phyloP scores from a whole-genome alignment of 2,797 vertebrate species.

The Enteromius mattozi region DNA sequence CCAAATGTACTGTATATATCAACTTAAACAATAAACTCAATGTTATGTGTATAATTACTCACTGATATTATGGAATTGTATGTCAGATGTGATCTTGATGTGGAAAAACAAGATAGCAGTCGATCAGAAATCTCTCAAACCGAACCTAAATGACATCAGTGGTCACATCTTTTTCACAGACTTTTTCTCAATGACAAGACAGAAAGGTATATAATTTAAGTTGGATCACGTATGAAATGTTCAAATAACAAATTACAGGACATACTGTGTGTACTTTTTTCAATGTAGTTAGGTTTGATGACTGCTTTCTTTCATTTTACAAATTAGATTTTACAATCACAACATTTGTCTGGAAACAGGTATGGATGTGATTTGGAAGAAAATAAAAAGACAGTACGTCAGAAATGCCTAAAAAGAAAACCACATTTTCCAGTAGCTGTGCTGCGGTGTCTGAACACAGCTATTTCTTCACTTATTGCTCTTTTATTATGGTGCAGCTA shows the following conservation, averaged over 20 bases:
- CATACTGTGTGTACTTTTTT: not conserved
- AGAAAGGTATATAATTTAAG: not conserved
- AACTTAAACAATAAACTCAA: not conserved
- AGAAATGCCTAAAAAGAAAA: not conserved
- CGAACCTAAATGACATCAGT: not conserved
- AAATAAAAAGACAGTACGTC: not conserved
- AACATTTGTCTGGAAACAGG: not conserved
- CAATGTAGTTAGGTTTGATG: not conserved
- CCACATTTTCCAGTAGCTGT: not conserved
- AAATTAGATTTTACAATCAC: not conserved
- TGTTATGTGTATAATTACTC: not conserved
- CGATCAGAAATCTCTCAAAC: not conserved
- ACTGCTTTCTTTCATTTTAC: not conserved
- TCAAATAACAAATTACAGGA: not conserved
- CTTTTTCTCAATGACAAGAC: not conserved
- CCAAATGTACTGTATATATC: too few relatives aligned
- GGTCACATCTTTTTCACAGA: not conserved
- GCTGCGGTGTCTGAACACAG: not conserved
- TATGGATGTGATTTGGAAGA: not conserved
- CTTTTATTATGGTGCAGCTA: not conserved
- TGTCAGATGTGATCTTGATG: too few relatives aligned
- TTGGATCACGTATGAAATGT: not conserved
- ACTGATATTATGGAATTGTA: too few relatives aligned
- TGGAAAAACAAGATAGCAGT: too few relatives aligned
- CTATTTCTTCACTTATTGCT: not conserved